These are phyloP conservation scores for Falco naumanni DNA, from an alignment of 2,797 vertebrate species.

Conservation along the genomic window DNA sequence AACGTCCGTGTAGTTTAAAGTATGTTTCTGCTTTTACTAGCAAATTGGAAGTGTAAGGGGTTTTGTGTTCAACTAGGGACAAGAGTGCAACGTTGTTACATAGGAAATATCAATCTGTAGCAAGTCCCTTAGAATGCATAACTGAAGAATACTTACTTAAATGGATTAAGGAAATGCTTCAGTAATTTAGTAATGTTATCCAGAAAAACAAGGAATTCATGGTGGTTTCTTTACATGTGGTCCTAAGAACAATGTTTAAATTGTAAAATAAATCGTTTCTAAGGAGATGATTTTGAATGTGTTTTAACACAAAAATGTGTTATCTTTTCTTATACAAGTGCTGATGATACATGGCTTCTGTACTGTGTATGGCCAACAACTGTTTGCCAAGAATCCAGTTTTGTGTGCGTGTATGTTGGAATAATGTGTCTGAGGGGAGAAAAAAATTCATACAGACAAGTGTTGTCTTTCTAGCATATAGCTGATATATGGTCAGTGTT, in stretches of 20 bases:
- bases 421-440: background rate
- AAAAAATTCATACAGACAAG: background rate
- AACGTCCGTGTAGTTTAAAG: background rate
- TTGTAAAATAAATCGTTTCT: background rate
- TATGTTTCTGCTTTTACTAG: background rate
- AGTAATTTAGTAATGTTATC: background rate
- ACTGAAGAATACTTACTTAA: background rate
- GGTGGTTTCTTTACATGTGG: background rate
- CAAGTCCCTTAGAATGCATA: background rate
- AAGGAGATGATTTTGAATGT: background rate
- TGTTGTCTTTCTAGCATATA: background rate
- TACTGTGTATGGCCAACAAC: background rate
- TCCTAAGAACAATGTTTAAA: background rate
- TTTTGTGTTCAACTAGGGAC: background rate
- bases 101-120: background rate
- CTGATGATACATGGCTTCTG: background rate
- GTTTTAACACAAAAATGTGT: background rate
- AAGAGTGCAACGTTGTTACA: background rate
- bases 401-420: background rate
- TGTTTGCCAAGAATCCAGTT: background rate
- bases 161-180: background rate
- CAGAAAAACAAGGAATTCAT: background rate
- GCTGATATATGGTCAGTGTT: background rate
- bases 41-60: background rate
- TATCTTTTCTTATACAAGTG: background rate